Evolutionary conservation across 2,888 invertebrate genomes (phyloP), one percentile per base, ranked within the genome.

Genomic region (Drosophila aldrichi): DNA sequence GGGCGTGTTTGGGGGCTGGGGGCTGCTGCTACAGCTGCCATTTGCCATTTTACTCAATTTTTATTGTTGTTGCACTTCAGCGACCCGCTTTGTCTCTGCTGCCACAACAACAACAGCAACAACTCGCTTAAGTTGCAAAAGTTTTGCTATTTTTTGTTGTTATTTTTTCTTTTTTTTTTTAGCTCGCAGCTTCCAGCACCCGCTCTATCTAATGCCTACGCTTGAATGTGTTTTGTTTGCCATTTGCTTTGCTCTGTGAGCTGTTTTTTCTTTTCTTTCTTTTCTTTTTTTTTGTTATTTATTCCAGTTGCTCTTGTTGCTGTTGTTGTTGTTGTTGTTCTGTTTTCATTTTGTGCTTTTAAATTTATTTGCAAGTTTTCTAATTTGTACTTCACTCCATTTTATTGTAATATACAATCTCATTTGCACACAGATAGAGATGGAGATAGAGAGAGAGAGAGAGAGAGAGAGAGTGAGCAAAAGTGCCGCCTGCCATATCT

Each of bases 361-460:
- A 77, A 91, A 86, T 90, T 89, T 90, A 88, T 86, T 88, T 82
- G 82, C 84, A 91, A 91, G 89, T 91, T 91, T 90, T 91, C 86
- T 90, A 91, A 91, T 91, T 91, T 91, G 90, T 90, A 89, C 82
- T 90, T 88, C 89, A 86, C 84, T 89, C 81, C 84, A 85, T 90
- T 88, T 87, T 89, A 85, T 90, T 89, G 84, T 89, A 89, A 88
- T 87, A 88, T 88, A 85, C 85, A 89, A 88, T 88, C 90, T 89
- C 90, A 90, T 90, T 89, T 89, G 78, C 78, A 77, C 69, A 63
- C 36, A 38, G 34, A 32, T 16, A 34, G 34, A 20, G 20, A 22
- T n/a, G 5, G 14, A 36, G 36, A 12, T 18, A 2, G 20, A 4
- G 51, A 10, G 18, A 4, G 14, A 0, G 18, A 22, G 4, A 16